phyloP scores from a whole-genome alignment of 2,888 invertebrate genomes.

The Drosophila limbata region DNA sequence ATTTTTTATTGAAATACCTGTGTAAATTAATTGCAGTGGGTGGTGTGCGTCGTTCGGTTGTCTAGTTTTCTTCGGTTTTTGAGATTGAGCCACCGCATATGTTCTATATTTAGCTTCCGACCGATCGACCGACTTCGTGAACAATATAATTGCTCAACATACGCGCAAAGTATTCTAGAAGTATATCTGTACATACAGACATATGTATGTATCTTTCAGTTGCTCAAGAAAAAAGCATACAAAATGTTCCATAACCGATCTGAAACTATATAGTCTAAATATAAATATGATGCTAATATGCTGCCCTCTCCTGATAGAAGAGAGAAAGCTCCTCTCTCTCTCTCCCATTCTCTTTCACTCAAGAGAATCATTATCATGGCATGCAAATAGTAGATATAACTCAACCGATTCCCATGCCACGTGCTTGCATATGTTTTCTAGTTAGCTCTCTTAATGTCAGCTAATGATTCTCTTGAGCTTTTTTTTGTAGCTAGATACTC shows the following conservation, averaged over 20 bases:
- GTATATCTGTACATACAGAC: slow-evolving; percentile 28
- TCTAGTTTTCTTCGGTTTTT: slow-evolving; percentile 19
- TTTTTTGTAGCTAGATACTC: neutral
- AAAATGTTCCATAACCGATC: slow-evolving; percentile 76
- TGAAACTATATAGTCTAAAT: slow-evolving; percentile 70
- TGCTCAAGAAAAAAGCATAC: slow-evolving; percentile 46
- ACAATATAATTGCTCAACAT: slow-evolving; percentile 76
- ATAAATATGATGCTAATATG: slow-evolving; percentile 78
- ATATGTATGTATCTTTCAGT: slow-evolving; percentile 24
- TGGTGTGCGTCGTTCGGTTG: slow-evolving; percentile 31
- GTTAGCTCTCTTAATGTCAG: slow-evolving; percentile 11
- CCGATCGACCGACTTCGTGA: slow-evolving; percentile 73
- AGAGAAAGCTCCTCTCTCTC: slow-evolving; percentile 20
- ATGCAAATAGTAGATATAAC: neutral
- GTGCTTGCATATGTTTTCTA: slow-evolving; percentile 35
- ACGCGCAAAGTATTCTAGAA: slow-evolving; percentile 41
- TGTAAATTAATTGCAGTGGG: slow-evolving; percentile 42
- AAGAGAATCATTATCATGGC: slow-evolving; percentile 42
- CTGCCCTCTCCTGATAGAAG: slow-evolving; percentile 15
- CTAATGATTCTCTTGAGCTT: slow-evolving; percentile 12
- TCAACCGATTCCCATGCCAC: slow-evolving; percentile 38
- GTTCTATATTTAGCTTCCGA: slow-evolving; percentile 69
- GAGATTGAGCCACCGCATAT: slow-evolving; percentile 70
- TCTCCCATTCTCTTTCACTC: slow-evolving; percentile 39
- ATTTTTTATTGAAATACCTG: slow-evolving; percentile 57